phyloP scores from a whole-genome alignment of 2,888 invertebrate species.

The Polylopha cassiicola region DNA sequence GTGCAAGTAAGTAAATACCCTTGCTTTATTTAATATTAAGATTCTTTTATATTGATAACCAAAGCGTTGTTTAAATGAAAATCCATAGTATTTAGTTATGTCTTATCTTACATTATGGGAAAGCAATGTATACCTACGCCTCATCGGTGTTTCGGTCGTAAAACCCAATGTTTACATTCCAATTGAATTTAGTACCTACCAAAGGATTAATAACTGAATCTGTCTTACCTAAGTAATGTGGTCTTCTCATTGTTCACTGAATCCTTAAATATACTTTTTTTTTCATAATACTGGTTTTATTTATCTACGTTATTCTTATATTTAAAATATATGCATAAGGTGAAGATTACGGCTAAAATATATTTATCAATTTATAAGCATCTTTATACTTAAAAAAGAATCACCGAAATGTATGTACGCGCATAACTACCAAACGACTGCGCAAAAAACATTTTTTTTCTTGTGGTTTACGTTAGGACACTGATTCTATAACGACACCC shows the following conservation, averaged over 20 bases:
- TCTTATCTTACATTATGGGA: neutral
- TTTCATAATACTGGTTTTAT: too few relatives aligned
- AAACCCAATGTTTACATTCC: slow-evolving; percentile 16
- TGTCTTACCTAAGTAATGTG: slow-evolving; percentile 19
- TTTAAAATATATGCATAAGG: too few relatives aligned
- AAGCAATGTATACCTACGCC: neutral
- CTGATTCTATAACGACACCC: too few relatives aligned
- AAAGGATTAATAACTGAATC: slow-evolving; percentile 14
- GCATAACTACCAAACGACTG: too few relatives aligned
- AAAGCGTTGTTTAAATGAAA: slow-evolving; percentile 17
- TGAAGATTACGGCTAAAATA: too few relatives aligned
- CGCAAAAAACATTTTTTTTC: too few relatives aligned
- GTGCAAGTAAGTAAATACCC: slow-evolving; percentile 18
- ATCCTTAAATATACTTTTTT: slow-evolving; percentile 18
- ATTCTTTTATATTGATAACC: slow-evolving; percentile 20
- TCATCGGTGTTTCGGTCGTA: neutral
- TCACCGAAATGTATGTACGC: too few relatives aligned
- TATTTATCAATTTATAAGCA: too few relatives aligned
- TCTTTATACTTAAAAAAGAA: too few relatives aligned
- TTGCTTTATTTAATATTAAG: slow-evolving; percentile 21
- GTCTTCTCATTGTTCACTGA: slow-evolving; percentile 14
- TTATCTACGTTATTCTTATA: too few relatives aligned
- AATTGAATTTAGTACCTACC: slow-evolving; percentile 21
- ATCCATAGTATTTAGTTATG: slow-evolving; percentile 13
- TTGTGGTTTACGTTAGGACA: too few relatives aligned